phyloP scores from a whole-genome alignment of 2,797 vertebrate genomes.

The Oceanodroma leucorhoa region DNA sequence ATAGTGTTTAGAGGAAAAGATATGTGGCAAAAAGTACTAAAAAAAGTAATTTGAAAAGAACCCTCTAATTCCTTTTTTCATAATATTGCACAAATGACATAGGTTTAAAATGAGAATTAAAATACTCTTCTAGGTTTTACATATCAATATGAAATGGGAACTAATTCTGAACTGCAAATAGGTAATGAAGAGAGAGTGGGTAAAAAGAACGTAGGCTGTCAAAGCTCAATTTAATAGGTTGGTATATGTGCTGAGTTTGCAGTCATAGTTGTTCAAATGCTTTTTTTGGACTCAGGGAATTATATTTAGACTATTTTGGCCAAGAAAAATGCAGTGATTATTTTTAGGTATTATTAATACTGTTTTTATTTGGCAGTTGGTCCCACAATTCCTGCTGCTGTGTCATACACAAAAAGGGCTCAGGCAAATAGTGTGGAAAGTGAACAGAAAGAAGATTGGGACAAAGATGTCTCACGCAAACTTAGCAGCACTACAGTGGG shows the following conservation, averaged over 20 bases:
- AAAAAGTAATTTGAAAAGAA: neutral
- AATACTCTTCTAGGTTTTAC: neutral
- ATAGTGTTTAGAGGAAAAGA: neutral
- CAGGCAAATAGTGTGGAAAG: constrained; percentile 90
- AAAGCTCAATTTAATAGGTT: neutral
- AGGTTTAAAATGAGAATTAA: neutral
- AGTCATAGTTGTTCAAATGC: neutral
- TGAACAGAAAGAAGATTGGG: constrained; percentile 93
- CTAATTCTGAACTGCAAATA: neutral
- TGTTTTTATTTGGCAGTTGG: constrained; percentile 78
- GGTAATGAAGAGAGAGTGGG: neutral
- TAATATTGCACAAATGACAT: neutral
- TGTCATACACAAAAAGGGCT: constrained; percentile 89
- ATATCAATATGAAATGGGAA: neutral
- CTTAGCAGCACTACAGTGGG: constrained; percentile 84
- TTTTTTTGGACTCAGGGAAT: neutral
- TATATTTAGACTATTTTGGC: constrained; percentile 16
- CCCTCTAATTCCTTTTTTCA: neutral
- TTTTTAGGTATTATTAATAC: constrained; percentile 31
- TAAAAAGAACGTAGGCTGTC: neutral
- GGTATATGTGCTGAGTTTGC: neutral
- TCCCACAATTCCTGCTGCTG: constrained; percentile 87
- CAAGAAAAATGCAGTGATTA: neutral
- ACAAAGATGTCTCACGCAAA: constrained; percentile 84
- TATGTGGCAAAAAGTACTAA: neutral